These are phyloP conservation scores for Parnassius orleans DNA, from an alignment of 2,888 invertebrate species.

Conservation along the genomic window DNA sequence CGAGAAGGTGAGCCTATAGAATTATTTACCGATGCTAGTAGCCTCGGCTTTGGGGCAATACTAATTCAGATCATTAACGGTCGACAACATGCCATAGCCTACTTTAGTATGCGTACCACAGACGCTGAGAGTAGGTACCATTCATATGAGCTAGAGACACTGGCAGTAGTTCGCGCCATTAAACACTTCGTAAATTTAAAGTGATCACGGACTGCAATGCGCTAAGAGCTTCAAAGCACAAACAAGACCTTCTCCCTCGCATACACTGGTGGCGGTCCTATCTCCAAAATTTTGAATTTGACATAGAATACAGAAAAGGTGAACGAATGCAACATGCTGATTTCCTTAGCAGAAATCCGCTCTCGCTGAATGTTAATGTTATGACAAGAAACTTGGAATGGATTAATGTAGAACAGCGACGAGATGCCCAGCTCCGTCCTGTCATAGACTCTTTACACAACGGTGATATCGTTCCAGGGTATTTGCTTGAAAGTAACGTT, in stretches of 20 bases:
- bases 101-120: too few relatives aligned
- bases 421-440: too few relatives aligned
- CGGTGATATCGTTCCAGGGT: neutral
- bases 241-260: too few relatives aligned
- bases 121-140: too few relatives aligned
- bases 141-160: too few relatives aligned
- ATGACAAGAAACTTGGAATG: neutral
- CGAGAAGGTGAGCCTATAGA: constrained; percentile 29
- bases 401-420: neutral
- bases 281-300: constrained; percentile 36
- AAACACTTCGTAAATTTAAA: too few relatives aligned
- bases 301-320: constrained; percentile 29
- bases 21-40: constrained; percentile 34
- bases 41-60: too few relatives aligned
- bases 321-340: constrained; percentile 27
- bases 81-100: too few relatives aligned
- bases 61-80: too few relatives aligned
- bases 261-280: constrained; percentile 40
- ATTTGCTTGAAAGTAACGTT: neutral
- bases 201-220: too few relatives aligned
- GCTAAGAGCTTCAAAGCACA: too few relatives aligned
- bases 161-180: too few relatives aligned
- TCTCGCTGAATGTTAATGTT: neutral
- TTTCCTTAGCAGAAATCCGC: constrained; percentile 28
- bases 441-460: neutral